Evolutionary conservation across 2,888 invertebrate genomes (phyloP), one percentile per base, ranked within the genome.

Genomic region (Heliothis peltigera): DNA sequence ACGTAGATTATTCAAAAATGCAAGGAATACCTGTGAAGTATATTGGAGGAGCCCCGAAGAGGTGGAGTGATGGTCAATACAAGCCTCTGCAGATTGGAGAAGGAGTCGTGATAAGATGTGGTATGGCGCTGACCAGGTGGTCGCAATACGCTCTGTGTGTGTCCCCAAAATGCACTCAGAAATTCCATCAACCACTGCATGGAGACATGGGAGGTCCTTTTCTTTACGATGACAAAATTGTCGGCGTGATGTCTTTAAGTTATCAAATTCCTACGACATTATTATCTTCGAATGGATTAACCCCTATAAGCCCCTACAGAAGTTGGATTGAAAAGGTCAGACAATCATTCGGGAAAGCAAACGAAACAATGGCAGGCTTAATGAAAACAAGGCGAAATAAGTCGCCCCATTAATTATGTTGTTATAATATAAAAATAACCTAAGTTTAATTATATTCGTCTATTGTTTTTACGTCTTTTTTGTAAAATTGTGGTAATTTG

Each of bases 191-290:
- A 2, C 76, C 76, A 0, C 17, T 75, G 7, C 75, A 63, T 7
- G 70, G 64, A 0, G 75, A 72, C 12, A 42, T 18, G 0, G 76
- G 72, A 0, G 71, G 76, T 1, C 76, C 76, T 0, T 75, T 64
- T 7, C 25, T 72, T 6, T 64, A 70, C 17, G n/a, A 64, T 3
- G 70, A 53, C 2, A 70, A 64, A 56, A 72, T 75, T 28, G 21
- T 72, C 4, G 72, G 76, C 7, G 47, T 64, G 0, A 70, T 72
- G 64, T 56, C 76, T 0, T 19, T 46, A 6, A 46, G 32, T 12
- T 56, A 53, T n/a, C 18, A 46, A 15, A 49, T 56, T 6, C 55
- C 70, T 1, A 64, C 56, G n/a, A 64, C 44, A 0, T 44, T 56
- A 19, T 4, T 64, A 7, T 12, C n/a, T 8, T 64, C 70, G 0